phyloP scores from a whole-genome alignment of 2,113 vertebrate genomes.

The Pterocles gutturalis region DNA sequence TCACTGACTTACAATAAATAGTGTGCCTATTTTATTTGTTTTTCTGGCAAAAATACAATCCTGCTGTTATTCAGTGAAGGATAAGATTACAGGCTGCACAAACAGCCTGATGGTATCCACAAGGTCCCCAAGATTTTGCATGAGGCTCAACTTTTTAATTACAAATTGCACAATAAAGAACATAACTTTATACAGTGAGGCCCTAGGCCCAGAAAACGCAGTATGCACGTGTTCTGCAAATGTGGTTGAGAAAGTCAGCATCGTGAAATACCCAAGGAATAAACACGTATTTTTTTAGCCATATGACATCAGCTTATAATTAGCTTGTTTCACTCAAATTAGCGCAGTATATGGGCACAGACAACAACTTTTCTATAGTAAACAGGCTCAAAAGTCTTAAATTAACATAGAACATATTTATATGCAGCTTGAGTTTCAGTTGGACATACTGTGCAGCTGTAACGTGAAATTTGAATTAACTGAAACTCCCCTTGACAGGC shows the following conservation, averaged over 20 bases:
- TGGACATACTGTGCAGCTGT: not conserved
- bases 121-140: not conserved
- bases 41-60: not conserved
- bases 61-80: not conserved
- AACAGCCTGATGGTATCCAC: not conserved
- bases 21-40: not conserved
- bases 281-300: conserved; percentile 62
- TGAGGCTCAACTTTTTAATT: not conserved
- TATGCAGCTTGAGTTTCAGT: not conserved
- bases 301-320: conserved; percentile 67
- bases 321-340: conserved; percentile 34
- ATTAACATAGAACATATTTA: not conserved
- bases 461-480: not conserved
- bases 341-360: not conserved
- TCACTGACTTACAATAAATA: not conserved
- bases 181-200: not conserved
- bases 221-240: not conserved
- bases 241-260: not conserved
- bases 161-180: not conserved
- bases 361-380: conserved; percentile 33
- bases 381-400: not conserved
- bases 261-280: not conserved
- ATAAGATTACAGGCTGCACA: not conserved
- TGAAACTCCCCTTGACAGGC: not conserved
- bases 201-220: not conserved